These are phyloP conservation scores for Ceratoteleas bidentatus DNA, from an alignment of 1,140 invertebrate genomes.

Conservation along the genomic window DNA sequence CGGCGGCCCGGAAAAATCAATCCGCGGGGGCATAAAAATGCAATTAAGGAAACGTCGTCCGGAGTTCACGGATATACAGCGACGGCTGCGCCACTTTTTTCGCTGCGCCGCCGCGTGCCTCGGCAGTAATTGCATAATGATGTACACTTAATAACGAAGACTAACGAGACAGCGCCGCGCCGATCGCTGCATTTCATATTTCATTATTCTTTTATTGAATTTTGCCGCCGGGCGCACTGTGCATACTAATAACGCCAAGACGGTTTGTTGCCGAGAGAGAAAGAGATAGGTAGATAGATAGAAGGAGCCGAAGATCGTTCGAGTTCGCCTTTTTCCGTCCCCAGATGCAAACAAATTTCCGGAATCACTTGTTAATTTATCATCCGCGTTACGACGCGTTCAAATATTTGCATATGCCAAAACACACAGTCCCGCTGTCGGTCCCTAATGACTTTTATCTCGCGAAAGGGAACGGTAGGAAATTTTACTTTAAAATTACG, in stretches of 20 bases:
- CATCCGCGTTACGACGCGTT: too few species aligned
- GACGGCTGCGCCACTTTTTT: slow-evolving; percentile 34
- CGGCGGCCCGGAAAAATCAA: slow-evolving; percentile 67
- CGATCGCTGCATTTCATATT: slow-evolving; percentile 22
- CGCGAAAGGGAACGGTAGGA: too few species aligned
- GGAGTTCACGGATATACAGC: slow-evolving; percentile 54
- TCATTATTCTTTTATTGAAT: slow-evolving; percentile 38
- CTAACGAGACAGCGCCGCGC: slow-evolving; percentile 32
- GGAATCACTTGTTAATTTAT: slow-evolving; percentile 38
- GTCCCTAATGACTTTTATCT: too few species aligned
- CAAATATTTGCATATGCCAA: too few species aligned
- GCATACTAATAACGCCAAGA: slow-evolving; percentile 13
- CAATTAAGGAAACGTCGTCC: slow-evolving; percentile 77
- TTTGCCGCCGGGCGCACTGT: not conserved
- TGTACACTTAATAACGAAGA: slow-evolving; percentile 46
- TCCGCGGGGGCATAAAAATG: slow-evolving; percentile 77
- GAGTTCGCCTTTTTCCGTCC: not conserved
- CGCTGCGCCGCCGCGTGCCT: slow-evolving; percentile 8
- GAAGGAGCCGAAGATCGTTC: not conserved
- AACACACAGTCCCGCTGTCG: too few species aligned
- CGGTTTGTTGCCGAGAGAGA: not conserved
- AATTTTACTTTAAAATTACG: too few species aligned
- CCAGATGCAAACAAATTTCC: slow-evolving; percentile 30
- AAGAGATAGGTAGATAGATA: too few species aligned
- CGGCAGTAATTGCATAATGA: slow-evolving; percentile 54